Conservation (phyloP, 2,888 invertebrate genomes). For the Apodemia mormo region DNA sequence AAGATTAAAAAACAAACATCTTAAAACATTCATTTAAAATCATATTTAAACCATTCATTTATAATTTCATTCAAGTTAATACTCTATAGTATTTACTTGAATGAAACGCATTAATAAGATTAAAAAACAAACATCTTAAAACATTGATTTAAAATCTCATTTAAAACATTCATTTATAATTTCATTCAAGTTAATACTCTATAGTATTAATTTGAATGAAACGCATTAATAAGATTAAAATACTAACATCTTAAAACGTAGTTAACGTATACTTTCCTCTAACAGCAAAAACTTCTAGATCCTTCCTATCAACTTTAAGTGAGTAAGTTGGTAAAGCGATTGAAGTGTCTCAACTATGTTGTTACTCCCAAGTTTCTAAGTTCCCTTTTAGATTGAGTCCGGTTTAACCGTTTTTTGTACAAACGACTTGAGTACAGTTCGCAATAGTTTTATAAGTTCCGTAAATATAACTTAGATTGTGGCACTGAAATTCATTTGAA, state of each 20-base stretch:
- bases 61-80: no score
- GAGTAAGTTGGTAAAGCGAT: slow-evolving; percentile 25
- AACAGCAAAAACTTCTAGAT: slow-evolving; percentile 13
- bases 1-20: no score
- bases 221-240: not conserved
- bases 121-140: not conserved
- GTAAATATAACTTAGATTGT: slow-evolving; percentile 6
- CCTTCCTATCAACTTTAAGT: slow-evolving; percentile 24
- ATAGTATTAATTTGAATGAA: no score
- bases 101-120: no score
- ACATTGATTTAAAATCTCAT: no score
- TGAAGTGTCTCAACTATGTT: slow-evolving; percentile 24
- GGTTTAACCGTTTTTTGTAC: slow-evolving; percentile 15
- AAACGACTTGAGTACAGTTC: slow-evolving; percentile 5
- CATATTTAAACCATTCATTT: no score
- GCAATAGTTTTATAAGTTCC: not conserved
- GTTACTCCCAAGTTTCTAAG: slow-evolving; percentile 20
- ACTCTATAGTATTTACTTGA: no score
- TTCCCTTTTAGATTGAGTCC: slow-evolving; percentile 16
- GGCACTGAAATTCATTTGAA: not conserved
- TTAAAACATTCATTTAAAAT: no score
- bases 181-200: no score
- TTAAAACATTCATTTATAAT: no score
- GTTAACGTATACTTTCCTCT: not conserved
- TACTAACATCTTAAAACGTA: not conserved